phyloP scores from a whole-genome alignment of 2,888 invertebrate genomes.

The Macrosoma leucophasiata region DNA sequence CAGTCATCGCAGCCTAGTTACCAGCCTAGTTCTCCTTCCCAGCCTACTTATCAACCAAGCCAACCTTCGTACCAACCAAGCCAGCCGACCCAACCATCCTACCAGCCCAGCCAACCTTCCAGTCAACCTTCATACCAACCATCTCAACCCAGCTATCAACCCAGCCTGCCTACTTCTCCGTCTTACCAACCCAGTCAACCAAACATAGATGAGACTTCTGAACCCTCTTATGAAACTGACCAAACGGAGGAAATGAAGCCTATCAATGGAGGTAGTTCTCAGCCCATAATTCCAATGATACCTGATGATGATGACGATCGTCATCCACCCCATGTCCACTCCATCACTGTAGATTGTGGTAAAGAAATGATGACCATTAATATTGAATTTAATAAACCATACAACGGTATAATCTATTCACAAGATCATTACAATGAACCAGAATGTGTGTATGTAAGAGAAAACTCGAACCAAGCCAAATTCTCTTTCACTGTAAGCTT shows the following conservation, averaged over 20 bases:
- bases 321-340: constrained; percentile 85
- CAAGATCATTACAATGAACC: constrained; percentile 82
- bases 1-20: no score
- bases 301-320: constrained; percentile 74
- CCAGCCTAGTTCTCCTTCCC: constrained; percentile 8
- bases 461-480: constrained; percentile 80
- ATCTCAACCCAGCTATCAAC: constrained; percentile 25
- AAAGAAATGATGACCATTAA: constrained; percentile 90
- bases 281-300: constrained; percentile 23
- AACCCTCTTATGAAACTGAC: constrained; percentile 30
- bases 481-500: constrained; percentile 84
- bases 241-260: constrained; percentile 16
- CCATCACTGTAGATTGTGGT: constrained; percentile 84
- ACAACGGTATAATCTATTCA: constrained; percentile 87
- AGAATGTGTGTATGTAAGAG: constrained; percentile 83
- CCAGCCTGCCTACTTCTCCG: constrained; percentile 31
- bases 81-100: constrained; percentile 29
- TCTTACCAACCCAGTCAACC: constrained; percentile 28
- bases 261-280: constrained; percentile 20
- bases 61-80: constrained; percentile 34
- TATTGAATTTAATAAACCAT: constrained; percentile 84
- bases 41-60: constrained; percentile 26
- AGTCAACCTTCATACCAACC: constrained; percentile 27
- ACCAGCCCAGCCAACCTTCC: constrained; percentile 36
- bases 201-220: constrained; percentile 26